Evolutionary conservation across 1,140 invertebrate species (phyloP), one percentile per base, ranked within the genome.

Genomic region (Lepidurus packardi): DNA sequence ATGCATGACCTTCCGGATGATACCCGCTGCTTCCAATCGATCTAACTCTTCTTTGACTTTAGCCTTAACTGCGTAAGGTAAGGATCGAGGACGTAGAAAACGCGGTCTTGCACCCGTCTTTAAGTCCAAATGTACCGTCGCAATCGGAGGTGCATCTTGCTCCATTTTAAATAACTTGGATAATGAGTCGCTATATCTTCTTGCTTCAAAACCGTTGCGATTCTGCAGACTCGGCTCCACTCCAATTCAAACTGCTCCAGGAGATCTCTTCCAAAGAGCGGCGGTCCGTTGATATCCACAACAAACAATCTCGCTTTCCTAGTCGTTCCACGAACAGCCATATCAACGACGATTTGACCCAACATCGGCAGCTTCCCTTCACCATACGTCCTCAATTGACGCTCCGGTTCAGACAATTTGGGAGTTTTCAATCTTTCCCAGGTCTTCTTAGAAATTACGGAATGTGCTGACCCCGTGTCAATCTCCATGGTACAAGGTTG

Each of bases 1-100:
- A 79, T 80, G 79, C 74, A 84, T 82, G 21, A 86, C 83, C 75
- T 81, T 81, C 75, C 81, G 74, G 21, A 86, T 84, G 24, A 86
- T 82, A 44, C 85, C 84, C 77, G 84, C 80, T 8, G 75, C 34
- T 42, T 82, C 82, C 43, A 87, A 79, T 43, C 81, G 80, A 9
- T 83, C 80, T 11, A 87, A 78, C 82, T 87, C 83, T 7, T 82
- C 24, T 9, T 86, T 82, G 10, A 87, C 80, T 77, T 83, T 81
- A 21, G 82, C 77, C 34, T 34, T 34, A 85, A 25, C 82, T 77
- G 74, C 78, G 44, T 76, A 79, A 25, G 78, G 78, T 24, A 79
- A 41, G 9, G 53, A 41, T 13, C 74, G 73, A 45, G 78, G 75
- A 43, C 75, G 74, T 77, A 45, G 24, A 79, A 79, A 79, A 45